phyloP scores from a whole-genome alignment of 2,888 invertebrate species.

The Pardosa pseudoannulata region DNA sequence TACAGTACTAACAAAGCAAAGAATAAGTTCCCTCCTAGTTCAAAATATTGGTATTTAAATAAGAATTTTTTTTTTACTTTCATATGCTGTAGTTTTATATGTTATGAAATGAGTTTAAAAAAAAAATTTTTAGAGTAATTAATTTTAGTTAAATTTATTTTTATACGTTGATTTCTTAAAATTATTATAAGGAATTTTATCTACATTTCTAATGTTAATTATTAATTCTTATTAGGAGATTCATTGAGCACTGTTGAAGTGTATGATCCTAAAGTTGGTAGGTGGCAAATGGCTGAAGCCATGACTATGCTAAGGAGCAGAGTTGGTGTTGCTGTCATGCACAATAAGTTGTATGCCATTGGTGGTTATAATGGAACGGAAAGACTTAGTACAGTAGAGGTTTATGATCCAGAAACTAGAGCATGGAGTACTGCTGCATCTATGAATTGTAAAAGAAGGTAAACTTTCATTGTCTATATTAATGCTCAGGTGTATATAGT shows the following conservation, averaged over 20 bases:
- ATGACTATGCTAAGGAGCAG: conserved; percentile 90
- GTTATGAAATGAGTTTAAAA: too few relatives aligned
- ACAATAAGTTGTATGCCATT: conserved; percentile 84
- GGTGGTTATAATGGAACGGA: conserved; percentile 90
- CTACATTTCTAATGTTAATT: too few relatives aligned
- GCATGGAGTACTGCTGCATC: conserved; percentile 87
- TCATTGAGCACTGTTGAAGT: conserved; percentile 90
- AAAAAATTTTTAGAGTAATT: too few relatives aligned
- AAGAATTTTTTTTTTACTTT: too few relatives aligned
- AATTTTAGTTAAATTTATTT: too few relatives aligned
- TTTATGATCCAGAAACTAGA: conserved; percentile 85
- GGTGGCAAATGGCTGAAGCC: conserved; percentile 87
- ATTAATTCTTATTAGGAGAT: conserved; percentile 81
- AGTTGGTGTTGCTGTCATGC: conserved; percentile 89
- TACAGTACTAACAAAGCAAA: too few relatives aligned
- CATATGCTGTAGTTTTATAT: too few relatives aligned
- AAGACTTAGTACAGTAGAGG: conserved; percentile 88
- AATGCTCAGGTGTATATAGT: too few relatives aligned
- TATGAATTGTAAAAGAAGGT: conserved; percentile 89
- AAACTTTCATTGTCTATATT: conserved; percentile 70
- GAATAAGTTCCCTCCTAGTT: too few relatives aligned
- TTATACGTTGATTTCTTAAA: too few relatives aligned
- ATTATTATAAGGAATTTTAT: too few relatives aligned
- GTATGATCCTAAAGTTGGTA: conserved; percentile 84
- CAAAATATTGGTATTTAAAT: too few relatives aligned